Percentiles rank a stretch among this genome's conserved stretches.
These are phyloP conservation scores for Amphipoea lucens DNA, from an alignment of 2,888 invertebrate species.

Conservation along the genomic window DNA sequence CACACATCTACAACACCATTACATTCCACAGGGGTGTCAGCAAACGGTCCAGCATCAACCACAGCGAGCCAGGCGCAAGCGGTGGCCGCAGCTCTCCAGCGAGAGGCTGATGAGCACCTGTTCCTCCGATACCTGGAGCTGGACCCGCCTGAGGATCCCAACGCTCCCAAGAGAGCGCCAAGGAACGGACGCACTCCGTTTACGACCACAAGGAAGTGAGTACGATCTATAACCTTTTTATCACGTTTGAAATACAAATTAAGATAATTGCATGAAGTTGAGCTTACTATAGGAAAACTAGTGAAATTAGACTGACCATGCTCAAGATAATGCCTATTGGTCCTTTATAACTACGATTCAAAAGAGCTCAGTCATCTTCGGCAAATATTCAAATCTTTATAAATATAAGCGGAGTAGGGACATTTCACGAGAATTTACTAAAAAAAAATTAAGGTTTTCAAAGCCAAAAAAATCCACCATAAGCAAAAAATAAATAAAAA, in stretches of 20 bases:
- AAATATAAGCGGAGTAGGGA: background rate
- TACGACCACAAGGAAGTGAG: slow-evolving; percentile 93
- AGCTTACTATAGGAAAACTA: background rate
- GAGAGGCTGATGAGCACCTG: slow-evolving; percentile 93
- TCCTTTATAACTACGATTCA: background rate
- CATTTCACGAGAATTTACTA: background rate
- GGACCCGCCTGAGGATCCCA: slow-evolving; percentile 93
- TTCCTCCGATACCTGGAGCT: slow-evolving; percentile 94
- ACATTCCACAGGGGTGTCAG: slow-evolving; percentile 76
- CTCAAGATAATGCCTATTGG: background rate
- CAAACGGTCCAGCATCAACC: slow-evolving; percentile 84
- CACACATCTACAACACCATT: background rate
- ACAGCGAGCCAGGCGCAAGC: slow-evolving; percentile 87
- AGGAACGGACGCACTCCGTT: slow-evolving; percentile 95
- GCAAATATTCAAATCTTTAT: background rate
- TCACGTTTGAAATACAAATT: background rate
- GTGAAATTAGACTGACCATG: background rate
- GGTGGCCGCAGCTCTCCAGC: slow-evolving; percentile 90
- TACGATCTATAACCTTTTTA: slow-evolving; percentile 40
- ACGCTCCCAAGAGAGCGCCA: slow-evolving; percentile 88
- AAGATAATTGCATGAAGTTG: background rate
- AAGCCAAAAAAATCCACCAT: background rate
- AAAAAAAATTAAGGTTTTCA: slow-evolving; percentile 2
- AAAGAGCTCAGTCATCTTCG: background rate
- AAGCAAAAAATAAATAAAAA: background rate